Base-by-base conservation (phyloP, 2,797 vertebrate species). In the Gobionotothen gibberifrons region DNA sequence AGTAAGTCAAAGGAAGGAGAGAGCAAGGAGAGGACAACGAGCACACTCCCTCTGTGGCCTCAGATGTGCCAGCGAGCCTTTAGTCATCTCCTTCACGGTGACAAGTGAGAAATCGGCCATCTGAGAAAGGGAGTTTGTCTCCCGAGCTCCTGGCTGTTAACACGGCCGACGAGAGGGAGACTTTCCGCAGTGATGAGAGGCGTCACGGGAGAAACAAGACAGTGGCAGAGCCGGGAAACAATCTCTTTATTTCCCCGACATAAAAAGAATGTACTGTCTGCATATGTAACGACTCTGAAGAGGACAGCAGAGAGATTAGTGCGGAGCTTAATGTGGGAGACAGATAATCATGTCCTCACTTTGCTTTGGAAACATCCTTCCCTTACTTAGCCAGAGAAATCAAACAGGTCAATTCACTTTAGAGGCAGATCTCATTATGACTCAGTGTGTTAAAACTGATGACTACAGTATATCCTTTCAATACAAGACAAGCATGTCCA, bases 301-400 rank as follows among this genome's bases (percentile, higher is more conserved):
- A 78, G 72, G 66, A 87, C 79, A 79, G 67, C 73, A 58, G 74
- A 78, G 75, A 78, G 76, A 89, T 87, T 82, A 89, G 72, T 58
- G 58, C 9, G 51, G 62, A 73, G 74, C 70, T 76, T 82, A 66
- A 91, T 85, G 84, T 73, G 65, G 69, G 69, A 86, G 76, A 74
- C 63, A 56, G 75, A 85, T 77, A 82, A 79, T 84, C 9, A 22
- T 82, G 80, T 84, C 87, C 63, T 83, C 47, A 19, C 69, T 84
- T 88, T 80, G 80, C 85, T 86, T 86, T 84, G 81, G 81, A 72
- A 67, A 69, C 68, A 78, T 70, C 39, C 54, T 57, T 29, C 62
- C 15, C 67, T 64, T 3, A 16, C 76, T 22, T 40, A 77, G 85
- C 73, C 78, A 73, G 65, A 74, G 57, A 70, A 82, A 87, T 83